Evolutionary conservation across 2,888 invertebrate species (phyloP), one percentile per base, ranked within the genome.

Genomic region (Acanthosepion pharaonis): DNA sequence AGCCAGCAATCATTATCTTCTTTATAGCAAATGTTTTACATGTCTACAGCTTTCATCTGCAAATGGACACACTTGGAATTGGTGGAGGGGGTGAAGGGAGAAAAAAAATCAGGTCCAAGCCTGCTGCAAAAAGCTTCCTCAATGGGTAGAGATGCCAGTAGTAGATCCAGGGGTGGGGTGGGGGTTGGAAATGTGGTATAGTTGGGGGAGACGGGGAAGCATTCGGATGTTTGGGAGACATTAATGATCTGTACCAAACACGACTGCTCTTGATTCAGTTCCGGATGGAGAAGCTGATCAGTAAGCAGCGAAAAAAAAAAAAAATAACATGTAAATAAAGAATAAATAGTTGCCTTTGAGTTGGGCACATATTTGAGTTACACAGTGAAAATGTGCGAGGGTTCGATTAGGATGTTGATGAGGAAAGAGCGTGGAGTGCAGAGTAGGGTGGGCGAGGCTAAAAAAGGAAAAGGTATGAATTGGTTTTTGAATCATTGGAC

Each of bases 401-500:
- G n/a, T 78, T 78, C n/a, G n/a, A 78, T n/a, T 33, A n/a, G 78
- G n/a, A 78, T 11, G 78, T 78, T 78, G 78, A 78, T 78, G n/a
- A n/a, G 78, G 78, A 78, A 33, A 78, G 15, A 33, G n/a, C 8
- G 64, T 25, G 64, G 15, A 33, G n/a, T 5, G 64, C 8, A 25
- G 33, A n/a, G 33, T 15, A 9, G 33, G 11, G 78, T n/a, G n/a
- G 33, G 15, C 1, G 78, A 6, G 78, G 78, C 5, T n/a, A 5
- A n/a, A 78, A 78, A 78, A n/a, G 78, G n/a, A 78, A 78, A 78
- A n/a, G n/a, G n/a, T n/a, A 78, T n/a, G n/a, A 78, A 78, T n/a
- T 28, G 78, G 28, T 78, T 78, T 78, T n/a, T 28, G 78, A 78
- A 78, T 78, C 78, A 78, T 3, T 78, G 78, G 78, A 78, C n/a